A percentile compares a stretch with the other conserved stretches of the same genome.
phyloP scores from a whole-genome alignment of 2,888 invertebrate species.

The Ennomos fuscantarius region DNA sequence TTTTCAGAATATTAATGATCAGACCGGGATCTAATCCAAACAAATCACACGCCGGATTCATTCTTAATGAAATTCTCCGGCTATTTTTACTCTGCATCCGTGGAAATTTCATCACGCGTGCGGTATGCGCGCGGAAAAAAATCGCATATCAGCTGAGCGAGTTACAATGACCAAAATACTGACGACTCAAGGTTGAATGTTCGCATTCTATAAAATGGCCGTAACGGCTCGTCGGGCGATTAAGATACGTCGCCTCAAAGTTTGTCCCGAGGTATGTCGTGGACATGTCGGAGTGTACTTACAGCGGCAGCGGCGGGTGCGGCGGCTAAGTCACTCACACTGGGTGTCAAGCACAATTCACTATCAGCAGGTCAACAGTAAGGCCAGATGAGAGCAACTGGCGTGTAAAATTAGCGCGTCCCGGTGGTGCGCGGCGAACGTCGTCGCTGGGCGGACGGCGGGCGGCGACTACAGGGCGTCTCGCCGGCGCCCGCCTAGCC shows the following conservation, averaged over 20 bases:
- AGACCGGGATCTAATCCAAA: constrained; percentile 52
- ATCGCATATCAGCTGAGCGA: constrained; percentile 58
- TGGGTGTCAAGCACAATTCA: constrained; percentile 65
- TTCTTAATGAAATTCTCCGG: constrained; percentile 53
- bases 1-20: constrained; percentile 60
- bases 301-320: constrained; percentile 45
- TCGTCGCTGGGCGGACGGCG: constrained; percentile 63
- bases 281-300: constrained; percentile 49
- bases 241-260: constrained; percentile 62
- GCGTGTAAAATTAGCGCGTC: constrained; percentile 75
- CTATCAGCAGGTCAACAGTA: constrained; percentile 71
- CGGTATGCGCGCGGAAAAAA: constrained; percentile 48
- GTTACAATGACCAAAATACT: constrained; percentile 76
- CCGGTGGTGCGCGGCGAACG: constrained; percentile 57
- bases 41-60: constrained; percentile 51
- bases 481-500: constrained; percentile 71
- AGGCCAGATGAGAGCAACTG: constrained; percentile 61
- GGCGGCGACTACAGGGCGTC: constrained; percentile 75
- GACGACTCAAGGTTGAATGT: constrained; percentile 74
- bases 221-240: constrained; percentile 65
- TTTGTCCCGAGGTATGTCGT: constrained; percentile 40
- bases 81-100: constrained; percentile 49
- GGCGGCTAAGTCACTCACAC: constrained; percentile 52
- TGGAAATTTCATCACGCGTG: constrained; percentile 37
- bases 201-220: constrained; percentile 77